Evolutionary conservation across 2,113 vertebrate species (phyloP), one percentile per base, ranked within the genome.

Genomic region (Mus pahari): DNA sequence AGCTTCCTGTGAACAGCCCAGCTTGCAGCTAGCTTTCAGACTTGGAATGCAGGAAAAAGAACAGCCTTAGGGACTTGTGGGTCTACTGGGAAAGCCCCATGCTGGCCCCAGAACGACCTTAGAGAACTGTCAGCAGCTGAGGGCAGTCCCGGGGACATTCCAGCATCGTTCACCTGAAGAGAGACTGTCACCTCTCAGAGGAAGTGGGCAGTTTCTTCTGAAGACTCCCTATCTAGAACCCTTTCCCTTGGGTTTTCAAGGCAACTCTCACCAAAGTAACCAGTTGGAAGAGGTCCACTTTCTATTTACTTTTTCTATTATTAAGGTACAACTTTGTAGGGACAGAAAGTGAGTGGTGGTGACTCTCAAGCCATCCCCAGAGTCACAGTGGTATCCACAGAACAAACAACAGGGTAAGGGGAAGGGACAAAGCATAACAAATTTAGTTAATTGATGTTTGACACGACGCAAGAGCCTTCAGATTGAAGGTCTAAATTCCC

Each of bases 171-270:
- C 74, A 81, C 7, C 74, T 92, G 58, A 64, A 92, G 5, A 42
- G 28, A 26, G 50, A 53, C 28, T 45, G 39, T 71, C 83, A 95
- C 73, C 31, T 82, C 45, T n/a, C 24, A 73, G 6, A 6, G 28
- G 17, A 78, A 93, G 19, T 83, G 58, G 73, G 68, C 39, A 64
- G 73, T 96, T 87, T 79, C 73, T 94, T 92, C 33, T 50, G 48
- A 90, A 92, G 33, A 75, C 20, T 91, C 33, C 48, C 22, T n/a
- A 58, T 17, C 66, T 91, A 53, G 53, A 94, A 90, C 16, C 39
- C 86, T 78, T 78, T 88, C 22, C n/a, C 71, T 64, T 84, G 39
- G 17, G 81, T 64, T 84, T 42, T 64, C 58, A 64, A 45, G 81
- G 24, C n/a, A 89, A n/a, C n/a, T 42, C 16, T 62, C 60, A 19